phyloP scores from a whole-genome alignment of 2,113 vertebrate species.

The Notechis scutatus region DNA sequence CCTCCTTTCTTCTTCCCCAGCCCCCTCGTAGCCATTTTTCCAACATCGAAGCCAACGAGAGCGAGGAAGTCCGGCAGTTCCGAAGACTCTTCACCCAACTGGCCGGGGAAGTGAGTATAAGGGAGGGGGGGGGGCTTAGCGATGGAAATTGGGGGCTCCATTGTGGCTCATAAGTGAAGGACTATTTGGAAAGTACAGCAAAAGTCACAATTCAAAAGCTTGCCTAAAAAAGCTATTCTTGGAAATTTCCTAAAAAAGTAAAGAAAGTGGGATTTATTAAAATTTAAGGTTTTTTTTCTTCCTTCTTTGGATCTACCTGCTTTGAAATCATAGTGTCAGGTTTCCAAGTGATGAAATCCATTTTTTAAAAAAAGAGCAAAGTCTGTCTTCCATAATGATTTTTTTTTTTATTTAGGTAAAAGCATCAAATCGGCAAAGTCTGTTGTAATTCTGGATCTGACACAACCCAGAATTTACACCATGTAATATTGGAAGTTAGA shows the following conservation, averaged over 20 bases:
- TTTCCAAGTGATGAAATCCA: too few relatives aligned
- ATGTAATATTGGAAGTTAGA: too few relatives aligned
- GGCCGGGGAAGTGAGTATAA: conserved; percentile 82
- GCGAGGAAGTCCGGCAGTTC: conserved; percentile 81
- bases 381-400: too few relatives aligned
- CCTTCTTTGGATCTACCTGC: not conserved
- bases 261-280: not conserved
- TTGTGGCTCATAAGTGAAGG: not conserved
- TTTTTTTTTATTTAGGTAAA: too few relatives aligned
- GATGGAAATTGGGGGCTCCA: not conserved
- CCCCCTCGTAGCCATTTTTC: conserved; percentile 57
- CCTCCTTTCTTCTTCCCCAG: not conserved
- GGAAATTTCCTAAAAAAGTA: not conserved
- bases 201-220: not conserved
- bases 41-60: conserved; percentile 72
- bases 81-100: conserved; percentile 81
- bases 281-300: not conserved
- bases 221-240: not conserved
- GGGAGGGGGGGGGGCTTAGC: not conserved
- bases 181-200: not conserved
- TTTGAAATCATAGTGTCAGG: not conserved
- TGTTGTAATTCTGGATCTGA: too few relatives aligned
- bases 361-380: too few relatives aligned
- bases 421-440: too few relatives aligned
- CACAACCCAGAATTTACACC: too few relatives aligned